Base-by-base conservation (phyloP, 2,888 invertebrate genomes). In the Cataglyphis cursor region DNA sequence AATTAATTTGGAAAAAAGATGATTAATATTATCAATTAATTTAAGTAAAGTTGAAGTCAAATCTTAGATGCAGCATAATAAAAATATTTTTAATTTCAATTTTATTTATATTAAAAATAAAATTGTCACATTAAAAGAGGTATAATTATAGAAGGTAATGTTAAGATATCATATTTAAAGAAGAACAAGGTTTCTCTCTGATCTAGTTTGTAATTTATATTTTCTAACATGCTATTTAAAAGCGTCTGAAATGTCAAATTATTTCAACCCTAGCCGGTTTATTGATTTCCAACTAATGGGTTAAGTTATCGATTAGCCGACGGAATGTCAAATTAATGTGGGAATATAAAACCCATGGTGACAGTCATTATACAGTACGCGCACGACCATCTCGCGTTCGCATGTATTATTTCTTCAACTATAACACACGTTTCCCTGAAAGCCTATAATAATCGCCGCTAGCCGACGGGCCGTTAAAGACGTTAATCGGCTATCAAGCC, bases 401-500 rank as follows among this genome's bases (percentile, higher is more conserved):
- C 44, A 41, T 41, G 21, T 70, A 61, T 76, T 78, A 72, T 80
- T 80, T 66, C 57, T 57, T 35, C 59, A 44, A 18, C 72, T 24
- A 54, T 59, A 59, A 70, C 24, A 18, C 24, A 80, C 21, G 35
- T 78, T 80, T 61, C 35, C 59, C 44, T 61, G 59, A 72, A 70
- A 80, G 21, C 59, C 18, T 35, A 35, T 54, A 48, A 72, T 80
- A 72, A 80, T 80, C 44, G 24, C 3, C 59, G 21, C 35, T 72
- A 44, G 12, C 28, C 44, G n/a, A 44, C 59, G 78, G 44, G 8
- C 31, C 12, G 72, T 59, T 72, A 44, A 61, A 61, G 48, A 72
- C 72, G 59, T 72, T 80, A 80, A 80, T 80, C 78, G 78, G 72
- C 72, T 72, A 61, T 72, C 66, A 78, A 51, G n/a, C 31, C 44